Percentiles rank a stretch among this genome's conserved stretches.
Evolutionary conservation across 2,888 invertebrate genomes (phyloP).

Genomic region (Cistogaster globosa): DNA sequence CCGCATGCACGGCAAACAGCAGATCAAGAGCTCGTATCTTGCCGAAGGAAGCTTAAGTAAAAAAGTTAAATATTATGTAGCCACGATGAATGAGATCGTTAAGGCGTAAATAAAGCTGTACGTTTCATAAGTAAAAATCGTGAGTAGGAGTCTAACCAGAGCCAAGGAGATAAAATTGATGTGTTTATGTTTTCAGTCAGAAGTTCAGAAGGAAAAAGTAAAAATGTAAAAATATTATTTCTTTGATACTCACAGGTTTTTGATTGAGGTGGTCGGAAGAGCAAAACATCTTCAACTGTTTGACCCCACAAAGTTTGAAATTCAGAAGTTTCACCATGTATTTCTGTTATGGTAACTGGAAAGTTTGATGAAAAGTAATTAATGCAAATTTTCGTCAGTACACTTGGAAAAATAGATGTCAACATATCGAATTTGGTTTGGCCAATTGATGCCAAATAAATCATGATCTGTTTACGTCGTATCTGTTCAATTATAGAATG

Average conservation of each 20-base stretch:
- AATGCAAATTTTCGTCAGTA: slow-evolving; percentile 81
- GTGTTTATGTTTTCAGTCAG: too few relatives aligned
- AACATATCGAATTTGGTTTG: slow-evolving; percentile 81
- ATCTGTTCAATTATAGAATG: slow-evolving; percentile 79
- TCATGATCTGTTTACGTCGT: slow-evolving; percentile 79
- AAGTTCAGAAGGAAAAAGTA: too few relatives aligned
- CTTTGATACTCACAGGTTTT: slow-evolving; percentile 79
- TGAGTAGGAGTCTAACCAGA: too few relatives aligned
- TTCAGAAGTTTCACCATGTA: slow-evolving; percentile 79
- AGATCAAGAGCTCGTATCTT: too few relatives aligned
- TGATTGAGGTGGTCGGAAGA: slow-evolving; percentile 82
- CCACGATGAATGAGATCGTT: too few relatives aligned
- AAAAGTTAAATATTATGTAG: too few relatives aligned
- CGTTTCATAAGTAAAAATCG: too few relatives aligned
- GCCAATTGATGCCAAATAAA: slow-evolving; percentile 81
- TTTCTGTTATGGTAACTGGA: slow-evolving; percentile 82
- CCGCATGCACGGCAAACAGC: too few relatives aligned
- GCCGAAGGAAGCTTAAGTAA: too few relatives aligned
- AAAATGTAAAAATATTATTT: not conserved
- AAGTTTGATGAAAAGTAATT: slow-evolving; percentile 82
- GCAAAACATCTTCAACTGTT: slow-evolving; percentile 79
- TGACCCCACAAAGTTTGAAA: slow-evolving; percentile 81
- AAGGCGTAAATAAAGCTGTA: too few relatives aligned
- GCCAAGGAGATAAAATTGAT: too few relatives aligned
- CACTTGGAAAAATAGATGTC: slow-evolving; percentile 80